Base-by-base conservation (phyloP, 2,113 vertebrate genomes). In the Spea multiplicata region DNA sequence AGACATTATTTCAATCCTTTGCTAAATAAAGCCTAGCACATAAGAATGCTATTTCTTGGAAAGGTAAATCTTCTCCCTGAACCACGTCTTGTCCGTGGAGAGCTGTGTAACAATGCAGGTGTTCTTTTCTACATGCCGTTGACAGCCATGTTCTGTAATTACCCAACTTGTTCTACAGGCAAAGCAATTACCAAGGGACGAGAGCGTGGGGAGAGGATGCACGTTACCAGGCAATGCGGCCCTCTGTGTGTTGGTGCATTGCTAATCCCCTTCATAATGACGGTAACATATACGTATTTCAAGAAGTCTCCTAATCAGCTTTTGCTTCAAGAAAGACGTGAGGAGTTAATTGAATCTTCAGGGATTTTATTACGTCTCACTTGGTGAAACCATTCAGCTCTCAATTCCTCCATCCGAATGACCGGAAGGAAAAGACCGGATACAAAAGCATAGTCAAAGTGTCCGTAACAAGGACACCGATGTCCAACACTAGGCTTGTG, bases 301-400 rank as follows among this genome's bases (percentile, higher is more conserved):
- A 86, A 86, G 82, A 86, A 89, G 86, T 88, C 82, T 80, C 73
- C 87, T 91, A 92, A 93, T 90, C 89, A 94, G 87, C 80, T 83
- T 85, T 66, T 81, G 83, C 86, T 76, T 82, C 66, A 81, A 83
- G 86, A 78, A 78, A 85, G 88, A 87, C 91, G 91, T 85, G 84
- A 87, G 84, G 91, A 90, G 89, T 93, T 93, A 93, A 92, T 91
- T 91, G 90, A 84, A 90, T 83, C 89, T 91, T 87, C 83, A 83
- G 90, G 90, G 89, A 90, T 86, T 30, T 88, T 83, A 81, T 89
- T 86, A 89, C 86, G 85, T 87, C 88, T 84, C 81, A 87, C 88
- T 87, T 86, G 81, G 46, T 87, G 88, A 84, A 79, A 71, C 82
- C 85, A 89, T 85, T 83, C 81, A 75, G 88, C 88, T 87, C 86